phyloP scores from a whole-genome alignment of 2,113 vertebrate genomes.

The Falcunculus frontatus region DNA sequence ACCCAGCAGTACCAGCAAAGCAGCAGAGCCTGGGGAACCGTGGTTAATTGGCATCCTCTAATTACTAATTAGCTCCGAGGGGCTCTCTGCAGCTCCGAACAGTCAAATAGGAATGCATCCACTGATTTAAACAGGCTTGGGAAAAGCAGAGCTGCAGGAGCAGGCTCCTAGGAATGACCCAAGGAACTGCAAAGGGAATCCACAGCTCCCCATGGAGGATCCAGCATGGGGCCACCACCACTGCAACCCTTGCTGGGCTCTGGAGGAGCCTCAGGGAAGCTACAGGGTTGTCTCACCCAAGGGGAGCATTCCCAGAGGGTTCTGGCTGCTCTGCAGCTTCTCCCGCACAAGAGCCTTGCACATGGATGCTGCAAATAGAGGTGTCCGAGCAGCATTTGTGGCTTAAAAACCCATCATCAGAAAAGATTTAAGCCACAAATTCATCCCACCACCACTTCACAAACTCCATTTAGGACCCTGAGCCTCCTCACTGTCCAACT shows the following conservation, averaged over 20 bases:
- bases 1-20: neutral
- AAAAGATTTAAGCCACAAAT: neutral
- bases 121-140: neutral
- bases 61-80: neutral
- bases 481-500: neutral
- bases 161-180: neutral
- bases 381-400: fast-evolving
- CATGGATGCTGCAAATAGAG: fast-evolving
- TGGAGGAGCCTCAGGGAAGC: neutral
- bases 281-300: neutral
- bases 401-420: neutral
- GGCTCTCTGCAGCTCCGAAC: neutral
- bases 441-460: neutral
- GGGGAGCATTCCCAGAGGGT: neutral
- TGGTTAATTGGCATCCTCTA: neutral
- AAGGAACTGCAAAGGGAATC: neutral
- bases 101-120: neutral
- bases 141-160: neutral
- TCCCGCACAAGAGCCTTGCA: neutral
- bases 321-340: neutral
- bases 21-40: neutral
- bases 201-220: neutral
- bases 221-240: fast-evolving
- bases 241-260: neutral
- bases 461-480: neutral